A percentile compares a stretch with the other conserved stretches of the same genome.
Evolutionary conservation across 2,888 invertebrate genomes (phyloP).

Genomic region (Limulus polyphemus): DNA sequence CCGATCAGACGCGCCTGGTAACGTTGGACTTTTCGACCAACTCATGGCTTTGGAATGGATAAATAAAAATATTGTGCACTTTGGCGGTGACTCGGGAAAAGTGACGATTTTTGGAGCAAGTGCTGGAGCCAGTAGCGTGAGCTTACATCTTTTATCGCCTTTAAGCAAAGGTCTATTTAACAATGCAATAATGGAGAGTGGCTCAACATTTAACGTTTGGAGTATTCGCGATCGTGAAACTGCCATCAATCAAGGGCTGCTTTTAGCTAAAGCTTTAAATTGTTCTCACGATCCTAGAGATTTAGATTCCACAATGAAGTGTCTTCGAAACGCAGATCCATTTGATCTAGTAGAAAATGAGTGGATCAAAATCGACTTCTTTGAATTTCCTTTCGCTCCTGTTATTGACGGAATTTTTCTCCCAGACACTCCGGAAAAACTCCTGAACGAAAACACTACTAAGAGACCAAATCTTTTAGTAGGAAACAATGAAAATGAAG

Average conservation of each 20-base stretch:
- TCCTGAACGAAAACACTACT: too few species aligned
- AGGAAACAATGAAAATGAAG: too few species aligned
- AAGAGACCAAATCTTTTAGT: too few species aligned
- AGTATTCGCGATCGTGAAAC: slow-evolving; percentile 33
- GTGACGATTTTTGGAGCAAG: slow-evolving; percentile 46
- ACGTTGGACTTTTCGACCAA: slow-evolving; percentile 46
- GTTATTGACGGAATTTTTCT: not conserved
- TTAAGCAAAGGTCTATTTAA: slow-evolving; percentile 38
- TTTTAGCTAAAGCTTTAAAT: not conserved
- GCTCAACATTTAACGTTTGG: slow-evolving; percentile 42
- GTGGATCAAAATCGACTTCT: not conserved
- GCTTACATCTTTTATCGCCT: slow-evolving; percentile 34
- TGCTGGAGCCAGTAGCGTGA: slow-evolving; percentile 42
- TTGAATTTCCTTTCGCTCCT: not conserved
- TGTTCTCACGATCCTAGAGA: not conserved
- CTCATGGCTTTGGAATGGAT: slow-evolving; percentile 45
- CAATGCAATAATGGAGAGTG: slow-evolving; percentile 44
- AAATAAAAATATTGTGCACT: slow-evolving; percentile 39
- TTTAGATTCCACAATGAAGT: not conserved
- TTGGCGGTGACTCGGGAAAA: slow-evolving; percentile 42
- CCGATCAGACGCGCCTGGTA: slow-evolving; percentile 47
- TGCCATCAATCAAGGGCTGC: not conserved
- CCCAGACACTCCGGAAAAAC: too few species aligned
- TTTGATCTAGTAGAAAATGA: not conserved
- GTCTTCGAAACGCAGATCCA: not conserved